Evolutionary conservation across 2,888 invertebrate species (phyloP).

Genomic region (Argynnis bischoffii): DNA sequence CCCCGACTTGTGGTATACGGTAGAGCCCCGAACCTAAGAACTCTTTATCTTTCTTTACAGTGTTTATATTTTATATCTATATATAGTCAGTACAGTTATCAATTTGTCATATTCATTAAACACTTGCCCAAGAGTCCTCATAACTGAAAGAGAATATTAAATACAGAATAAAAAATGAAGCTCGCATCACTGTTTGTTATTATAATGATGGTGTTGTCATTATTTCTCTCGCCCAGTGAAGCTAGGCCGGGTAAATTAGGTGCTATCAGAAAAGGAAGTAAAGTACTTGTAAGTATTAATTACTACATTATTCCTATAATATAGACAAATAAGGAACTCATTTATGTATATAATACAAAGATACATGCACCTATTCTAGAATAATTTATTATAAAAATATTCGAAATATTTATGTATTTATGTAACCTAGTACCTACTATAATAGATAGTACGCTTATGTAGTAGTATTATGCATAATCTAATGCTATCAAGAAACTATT

Average conservation of each 20-base stretch:
- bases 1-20: slow-evolving; percentile 32
- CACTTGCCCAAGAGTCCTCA: neutral
- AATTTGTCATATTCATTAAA: slow-evolving; percentile 7
- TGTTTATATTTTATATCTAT: slow-evolving; percentile 13
- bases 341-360: too few species aligned
- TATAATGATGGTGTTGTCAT: slow-evolving; percentile 32
- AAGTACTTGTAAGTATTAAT: slow-evolving; percentile 49
- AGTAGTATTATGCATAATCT: too few species aligned
- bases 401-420: too few species aligned
- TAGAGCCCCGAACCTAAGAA: slow-evolving; percentile 35
- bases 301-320: neutral
- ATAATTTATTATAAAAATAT: too few species aligned
- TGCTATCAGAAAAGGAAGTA: slow-evolving; percentile 51
- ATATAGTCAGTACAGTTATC: slow-evolving; percentile 18
- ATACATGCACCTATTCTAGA: too few species aligned
- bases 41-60: slow-evolving; percentile 23
- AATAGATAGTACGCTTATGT: too few species aligned
- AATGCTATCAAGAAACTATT: too few species aligned
- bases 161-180: slow-evolving; percentile 38
- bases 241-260: slow-evolving; percentile 51
- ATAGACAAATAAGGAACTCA: neutral
- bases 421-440: too few species aligned
- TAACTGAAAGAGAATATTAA: neutral
- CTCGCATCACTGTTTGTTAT: slow-evolving; percentile 33
- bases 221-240: slow-evolving; percentile 37